Conservation (phyloP, 2,888 invertebrate genomes). For the Choristoneura rosaceana region DNA sequence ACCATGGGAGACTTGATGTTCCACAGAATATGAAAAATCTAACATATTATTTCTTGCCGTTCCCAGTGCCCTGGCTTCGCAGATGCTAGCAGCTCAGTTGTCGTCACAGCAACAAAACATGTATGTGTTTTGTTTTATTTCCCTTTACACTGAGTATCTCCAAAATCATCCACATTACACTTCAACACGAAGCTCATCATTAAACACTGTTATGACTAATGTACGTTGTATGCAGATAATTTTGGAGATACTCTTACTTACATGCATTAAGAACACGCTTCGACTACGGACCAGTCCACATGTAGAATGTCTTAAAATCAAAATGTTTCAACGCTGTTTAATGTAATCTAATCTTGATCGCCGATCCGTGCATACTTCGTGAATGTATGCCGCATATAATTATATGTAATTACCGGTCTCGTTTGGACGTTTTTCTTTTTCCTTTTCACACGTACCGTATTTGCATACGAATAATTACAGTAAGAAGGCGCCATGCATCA, state of each 20-base stretch:
- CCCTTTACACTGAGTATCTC: conserved; percentile 67
- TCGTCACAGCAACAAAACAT: conserved; percentile 97
- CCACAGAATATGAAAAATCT: conserved; percentile 68
- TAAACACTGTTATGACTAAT: background rate
- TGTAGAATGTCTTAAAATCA: conserved; percentile 82
- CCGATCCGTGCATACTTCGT: conserved; percentile 78
- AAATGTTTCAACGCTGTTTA: conserved; percentile 84
- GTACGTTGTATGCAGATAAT: conserved; percentile 60
- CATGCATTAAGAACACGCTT: conserved; percentile 82
- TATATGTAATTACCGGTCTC: conserved; percentile 78
- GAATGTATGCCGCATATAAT: conserved; percentile 81
- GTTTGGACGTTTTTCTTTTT: conserved; percentile 78
- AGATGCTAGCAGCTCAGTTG: conserved; percentile 97
- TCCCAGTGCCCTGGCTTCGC: conserved; percentile 98
- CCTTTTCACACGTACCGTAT: conserved; percentile 84
- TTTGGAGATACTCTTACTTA: conserved; percentile 73
- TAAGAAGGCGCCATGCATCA: conserved; percentile 77
- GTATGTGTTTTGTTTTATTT: conserved; percentile 89
- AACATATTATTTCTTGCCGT: conserved; percentile 86
- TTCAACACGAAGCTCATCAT: background rate
- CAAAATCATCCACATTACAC: conserved; percentile 49
- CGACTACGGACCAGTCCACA: conserved; percentile 70
- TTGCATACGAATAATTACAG: conserved; percentile 83
- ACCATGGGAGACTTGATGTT: conserved; percentile 51
- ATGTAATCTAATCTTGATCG: conserved; percentile 81